Evolutionary conservation across 92 coral and sea anemone species (phyloP), one percentile per base, ranked within the genome.

Genomic region (Meandrina meandrites): DNA sequence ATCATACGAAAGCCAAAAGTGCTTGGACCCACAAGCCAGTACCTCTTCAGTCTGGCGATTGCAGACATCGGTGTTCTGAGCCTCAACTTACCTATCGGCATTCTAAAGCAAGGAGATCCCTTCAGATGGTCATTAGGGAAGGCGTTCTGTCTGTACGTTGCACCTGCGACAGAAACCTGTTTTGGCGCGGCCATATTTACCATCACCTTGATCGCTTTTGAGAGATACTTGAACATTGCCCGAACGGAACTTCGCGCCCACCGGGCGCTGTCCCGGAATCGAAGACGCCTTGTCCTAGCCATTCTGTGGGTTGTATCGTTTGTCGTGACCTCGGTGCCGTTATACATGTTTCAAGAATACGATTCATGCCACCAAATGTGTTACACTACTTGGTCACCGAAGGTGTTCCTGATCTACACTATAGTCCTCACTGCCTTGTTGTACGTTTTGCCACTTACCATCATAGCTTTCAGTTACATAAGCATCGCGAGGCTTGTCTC

Each of bases 111-210:
- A 76, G 88, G 87, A 31, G 64, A 78, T 75, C 92, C 91, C 2
- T 86, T 86, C 8, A 71, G 79, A 48, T 94, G 88, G 86, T 87
- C 88, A 17, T 79, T 94, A 24, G 98, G 96, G 7, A 82, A 37
- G 56, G 85, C 85, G n/a, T 62, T 87, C 60, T 94, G 98, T 81
- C 90, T 92, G 78, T 94, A 90, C 88, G 28, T 94, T 30, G 86
- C 89, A 32, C 98, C 98, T 14, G 82, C 92, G 0, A 94, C 98
- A 0, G 98, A 94, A 58, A 91, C 93, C 0, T 92, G 91, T 74
- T 94, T 85, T 76, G 95, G 96, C 9, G 95, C 98, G 12, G 93
- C 98, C 5, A 94, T 94, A 30, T 94, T 95, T 91, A 92, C 98
- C 75, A 94, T 93, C 48, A 88, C 94, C 2, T 78, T 91, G 18